These are phyloP conservation scores for Eumaeus atala DNA, from an alignment of 1,140 invertebrate species.

Conservation along the genomic window DNA sequence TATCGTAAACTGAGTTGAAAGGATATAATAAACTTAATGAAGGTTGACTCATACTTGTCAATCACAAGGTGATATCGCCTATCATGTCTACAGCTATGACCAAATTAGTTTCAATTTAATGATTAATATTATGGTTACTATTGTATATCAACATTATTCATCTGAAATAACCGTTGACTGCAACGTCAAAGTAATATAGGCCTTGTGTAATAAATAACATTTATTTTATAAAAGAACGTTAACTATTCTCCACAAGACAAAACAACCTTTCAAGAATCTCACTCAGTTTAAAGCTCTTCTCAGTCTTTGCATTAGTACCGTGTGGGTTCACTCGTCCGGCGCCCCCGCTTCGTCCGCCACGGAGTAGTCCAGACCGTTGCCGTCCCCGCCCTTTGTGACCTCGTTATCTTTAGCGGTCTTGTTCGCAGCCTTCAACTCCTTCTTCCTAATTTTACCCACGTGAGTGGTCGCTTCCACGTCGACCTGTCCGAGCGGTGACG, in stretches of 20 bases:
- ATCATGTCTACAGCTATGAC: too few species aligned
- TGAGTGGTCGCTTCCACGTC: constrained; percentile 55
- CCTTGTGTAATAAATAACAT: constrained; percentile 49
- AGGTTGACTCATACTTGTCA: too few species aligned
- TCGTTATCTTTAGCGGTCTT: constrained; percentile 59
- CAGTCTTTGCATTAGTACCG: constrained; percentile 44
- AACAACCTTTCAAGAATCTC: constrained; percentile 18
- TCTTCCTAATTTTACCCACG: constrained; percentile 62
- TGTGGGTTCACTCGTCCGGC: constrained; percentile 41
- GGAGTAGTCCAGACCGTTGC: constrained; percentile 56
- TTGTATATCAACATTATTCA: too few species aligned
- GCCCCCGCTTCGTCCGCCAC: constrained; percentile 53
- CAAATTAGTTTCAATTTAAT: too few species aligned
- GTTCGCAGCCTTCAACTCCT: constrained; percentile 54
- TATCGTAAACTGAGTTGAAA: too few species aligned
- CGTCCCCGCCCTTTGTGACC: constrained; percentile 51
- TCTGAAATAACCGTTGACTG: too few species aligned
- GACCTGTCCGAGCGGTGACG: constrained; percentile 38
- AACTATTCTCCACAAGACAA: constrained; percentile 31
- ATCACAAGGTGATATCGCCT: too few species aligned
- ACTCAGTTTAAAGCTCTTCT: constrained; percentile 48
- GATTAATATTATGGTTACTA: too few species aligned
- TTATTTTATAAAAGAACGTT: constrained; percentile 46
- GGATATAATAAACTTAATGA: too few species aligned
- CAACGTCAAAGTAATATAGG: too few species aligned